A percentile compares a stretch with the other conserved stretches of the same genome.
Conservation (phyloP, 2,113 vertebrate species). For the Paradoxurus hermaphroditus region DNA sequence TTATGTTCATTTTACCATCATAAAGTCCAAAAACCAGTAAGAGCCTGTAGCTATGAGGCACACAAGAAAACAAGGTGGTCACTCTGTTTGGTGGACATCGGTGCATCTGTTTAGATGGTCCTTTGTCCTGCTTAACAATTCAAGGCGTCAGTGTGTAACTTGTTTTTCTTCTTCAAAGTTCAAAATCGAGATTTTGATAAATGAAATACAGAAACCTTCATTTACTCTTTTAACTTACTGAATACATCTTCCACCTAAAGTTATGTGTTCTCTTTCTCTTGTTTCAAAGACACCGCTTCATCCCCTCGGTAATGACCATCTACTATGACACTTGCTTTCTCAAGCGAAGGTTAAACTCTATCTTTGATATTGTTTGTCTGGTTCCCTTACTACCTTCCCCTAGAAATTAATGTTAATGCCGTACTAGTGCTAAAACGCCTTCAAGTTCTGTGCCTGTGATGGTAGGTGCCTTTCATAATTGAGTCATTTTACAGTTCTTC, state of each 20-base stretch:
- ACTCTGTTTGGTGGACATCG: background rate
- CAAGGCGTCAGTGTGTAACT: background rate
- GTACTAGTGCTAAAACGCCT: background rate
- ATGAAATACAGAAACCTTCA: background rate
- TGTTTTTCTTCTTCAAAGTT: background rate
- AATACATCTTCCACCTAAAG: background rate
- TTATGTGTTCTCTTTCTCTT: background rate
- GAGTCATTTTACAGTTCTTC: background rate
- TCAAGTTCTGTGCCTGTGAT: background rate
- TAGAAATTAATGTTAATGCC: background rate
- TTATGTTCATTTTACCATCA: background rate
- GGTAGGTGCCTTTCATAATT: background rate
- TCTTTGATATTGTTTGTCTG: background rate
- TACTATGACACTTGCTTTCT: background rate
- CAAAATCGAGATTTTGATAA: background rate
- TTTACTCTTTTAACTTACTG: constrained; percentile 31
- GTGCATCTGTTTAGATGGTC: background rate
- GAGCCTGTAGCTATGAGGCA: background rate
- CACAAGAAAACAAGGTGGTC: background rate
- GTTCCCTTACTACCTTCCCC: background rate
- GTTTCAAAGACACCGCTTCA: background rate
- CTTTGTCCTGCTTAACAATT: background rate
- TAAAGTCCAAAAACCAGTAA: too few relatives aligned
- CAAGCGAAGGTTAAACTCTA: background rate
- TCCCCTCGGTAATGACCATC: background rate